These are phyloP conservation scores for Pyrrhia umbra DNA, from an alignment of 2,888 invertebrate genomes.

Conservation along the genomic window DNA sequence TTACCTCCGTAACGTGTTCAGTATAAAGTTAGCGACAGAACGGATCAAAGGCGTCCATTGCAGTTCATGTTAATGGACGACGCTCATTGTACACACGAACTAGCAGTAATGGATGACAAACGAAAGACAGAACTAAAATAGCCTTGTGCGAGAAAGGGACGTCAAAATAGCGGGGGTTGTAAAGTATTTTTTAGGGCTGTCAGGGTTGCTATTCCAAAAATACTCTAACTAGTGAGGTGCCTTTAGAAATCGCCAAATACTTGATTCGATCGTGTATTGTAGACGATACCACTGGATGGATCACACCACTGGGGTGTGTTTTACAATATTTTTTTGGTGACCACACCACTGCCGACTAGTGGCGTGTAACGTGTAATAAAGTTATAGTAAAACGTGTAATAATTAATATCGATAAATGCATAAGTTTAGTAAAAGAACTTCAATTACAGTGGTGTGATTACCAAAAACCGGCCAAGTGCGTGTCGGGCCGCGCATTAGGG, in stretches of 20 bases:
- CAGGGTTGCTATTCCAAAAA: constrained; percentile 42
- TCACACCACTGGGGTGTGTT: too few relatives aligned
- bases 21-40: constrained; percentile 42
- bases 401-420: too few relatives aligned
- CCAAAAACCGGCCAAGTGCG: too few relatives aligned
- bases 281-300: too few relatives aligned
- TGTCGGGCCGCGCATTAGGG: too few relatives aligned
- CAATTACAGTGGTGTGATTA: too few relatives aligned
- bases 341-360: too few relatives aligned
- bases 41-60: constrained; percentile 44
- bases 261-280: not conserved
- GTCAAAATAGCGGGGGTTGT: constrained; percentile 23
- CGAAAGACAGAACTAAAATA: constrained; percentile 20
- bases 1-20: constrained; percentile 60
- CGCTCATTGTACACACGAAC: constrained; percentile 17
- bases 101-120: constrained; percentile 50
- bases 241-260: constrained; percentile 38
- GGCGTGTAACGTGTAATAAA: too few relatives aligned
- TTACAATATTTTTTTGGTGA: too few relatives aligned
- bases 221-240: constrained; percentile 30
- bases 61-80: constrained; percentile 18
- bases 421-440: too few relatives aligned
- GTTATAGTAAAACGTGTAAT: too few relatives aligned
- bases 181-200: constrained; percentile 16
- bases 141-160: constrained; percentile 12